A percentile compares a stretch with the other conserved stretches of the same genome.
Conservation (phyloP, 1,140 invertebrate species). For the Cepaea nemoralis region DNA sequence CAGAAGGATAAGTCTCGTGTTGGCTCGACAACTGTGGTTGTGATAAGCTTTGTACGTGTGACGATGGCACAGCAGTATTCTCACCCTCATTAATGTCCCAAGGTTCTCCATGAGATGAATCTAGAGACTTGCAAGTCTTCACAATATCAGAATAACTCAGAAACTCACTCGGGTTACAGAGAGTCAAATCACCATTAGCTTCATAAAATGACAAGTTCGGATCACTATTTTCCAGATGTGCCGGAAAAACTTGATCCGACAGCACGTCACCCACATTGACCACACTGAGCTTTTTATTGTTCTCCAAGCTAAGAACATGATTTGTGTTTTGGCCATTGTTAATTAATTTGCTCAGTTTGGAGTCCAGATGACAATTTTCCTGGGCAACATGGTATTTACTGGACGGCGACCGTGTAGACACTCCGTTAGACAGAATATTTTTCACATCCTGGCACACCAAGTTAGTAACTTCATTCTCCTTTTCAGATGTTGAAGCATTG, state of each 20-base stretch:
- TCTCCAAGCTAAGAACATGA: neutral
- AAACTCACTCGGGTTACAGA: too few species aligned
- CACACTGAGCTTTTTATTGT: too few species aligned
- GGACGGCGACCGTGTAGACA: neutral
- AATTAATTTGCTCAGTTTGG: neutral
- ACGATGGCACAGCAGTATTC: neutral
- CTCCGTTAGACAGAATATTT: neutral
- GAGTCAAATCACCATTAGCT: too few species aligned
- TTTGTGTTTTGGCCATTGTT: neutral
- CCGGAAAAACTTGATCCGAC: too few species aligned
- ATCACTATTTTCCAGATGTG: too few species aligned
- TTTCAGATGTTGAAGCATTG: slow-evolving; percentile 21
- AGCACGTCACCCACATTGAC: too few species aligned
- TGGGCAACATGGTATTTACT: neutral
- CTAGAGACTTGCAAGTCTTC: neutral
- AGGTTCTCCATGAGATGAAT: neutral
- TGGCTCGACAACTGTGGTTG: neutral
- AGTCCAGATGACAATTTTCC: neutral
- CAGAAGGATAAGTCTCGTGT: neutral
- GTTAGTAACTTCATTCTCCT: slow-evolving; percentile 8
- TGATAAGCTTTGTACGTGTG: neutral
- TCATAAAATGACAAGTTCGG: too few species aligned
- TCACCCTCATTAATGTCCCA: too few species aligned
- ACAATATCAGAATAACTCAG: neutral
- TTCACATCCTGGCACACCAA: neutral